Evolutionary conservation across 2,888 invertebrate genomes (phyloP), one percentile per base, ranked within the genome.

Genomic region (Trichogramma dendrolimi): DNA sequence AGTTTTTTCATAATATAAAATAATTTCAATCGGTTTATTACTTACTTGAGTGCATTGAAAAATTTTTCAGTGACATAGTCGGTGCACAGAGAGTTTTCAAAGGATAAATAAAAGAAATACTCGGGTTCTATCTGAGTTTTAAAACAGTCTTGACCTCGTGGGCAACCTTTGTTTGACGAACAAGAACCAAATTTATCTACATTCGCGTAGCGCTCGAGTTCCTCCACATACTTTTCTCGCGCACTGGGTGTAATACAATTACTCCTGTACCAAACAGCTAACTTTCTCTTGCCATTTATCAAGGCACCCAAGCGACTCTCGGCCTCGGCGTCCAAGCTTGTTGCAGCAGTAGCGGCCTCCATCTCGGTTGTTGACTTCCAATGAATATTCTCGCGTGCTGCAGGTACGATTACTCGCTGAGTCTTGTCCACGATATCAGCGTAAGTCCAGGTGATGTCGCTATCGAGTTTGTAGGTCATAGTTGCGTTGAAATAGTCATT

Each of bases 41-140:
- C 82, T 75, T 85, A 83, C 60, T 85, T 81, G 67, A 82, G 80
- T 0, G 80, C 80, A 67, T 81, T 79, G 72, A 85, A 83, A 67
- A 89, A 83, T 69, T 85, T 82, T 73, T 88, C 88, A 1, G 88
- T 87, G 47, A 89, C 85, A 73, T 89, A 89, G 74, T 89, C 88
- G 53, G 80, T 73, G 68, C 88, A 86, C 63, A 88, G 80, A 8
- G 88, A 87, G 75, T 90, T 89, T 76, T 90, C 90, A 71, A 90
- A 85, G 1, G 85, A 83, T 50, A 90, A 75, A 70, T 89, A 89
- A 73, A 90, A 90, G 72, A 85, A 88, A 74, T 90, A 90, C 58
- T 84, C 80, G 52, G 80, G 80, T 68, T 81, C 82, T 38, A 83
- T 60, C 75, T 80, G 70, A 75, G 79, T 81, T 47, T 78, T 55